phyloP scores from a whole-genome alignment of 2,797 vertebrate species.

The Rallus crepitans region DNA sequence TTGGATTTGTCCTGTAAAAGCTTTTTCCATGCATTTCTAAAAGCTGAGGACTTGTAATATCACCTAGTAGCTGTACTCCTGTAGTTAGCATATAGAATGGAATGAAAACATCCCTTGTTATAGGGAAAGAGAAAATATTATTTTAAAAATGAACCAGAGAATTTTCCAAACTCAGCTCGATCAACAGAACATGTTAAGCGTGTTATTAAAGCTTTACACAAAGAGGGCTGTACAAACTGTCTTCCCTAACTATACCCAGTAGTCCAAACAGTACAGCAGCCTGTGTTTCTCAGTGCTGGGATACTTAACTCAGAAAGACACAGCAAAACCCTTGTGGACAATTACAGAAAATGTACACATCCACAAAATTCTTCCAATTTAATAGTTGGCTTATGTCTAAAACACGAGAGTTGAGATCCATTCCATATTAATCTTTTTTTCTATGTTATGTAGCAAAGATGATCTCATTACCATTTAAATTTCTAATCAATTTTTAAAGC shows the following conservation, averaged over 20 bases:
- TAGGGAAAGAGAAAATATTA: neutral
- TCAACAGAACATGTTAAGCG: neutral
- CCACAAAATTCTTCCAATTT: neutral
- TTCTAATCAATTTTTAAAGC: conserved; percentile 50
- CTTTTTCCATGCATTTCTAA: conserved; percentile 7
- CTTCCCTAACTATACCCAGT: neutral
- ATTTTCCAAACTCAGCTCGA: neutral
- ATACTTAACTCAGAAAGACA: neutral
- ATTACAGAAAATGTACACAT: neutral
- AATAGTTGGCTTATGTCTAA: neutral
- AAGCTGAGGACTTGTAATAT: neutral
- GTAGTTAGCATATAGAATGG: neutral
- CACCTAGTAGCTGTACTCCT: neutral
- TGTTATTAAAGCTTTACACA: neutral
- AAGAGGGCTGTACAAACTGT: neutral
- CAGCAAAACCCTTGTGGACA: neutral
- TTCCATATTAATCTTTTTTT: neutral
- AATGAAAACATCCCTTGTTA: neutral
- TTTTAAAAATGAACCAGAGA: neutral
- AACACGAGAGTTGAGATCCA: neutral
- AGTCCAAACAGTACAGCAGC: neutral
- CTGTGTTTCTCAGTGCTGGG: neutral
- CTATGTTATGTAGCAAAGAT: neutral
- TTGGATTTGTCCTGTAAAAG: neutral
- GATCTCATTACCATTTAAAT: conserved; percentile 30